Conservation (phyloP, 2,797 vertebrate species). For the Adelosebastes latens region DNA sequence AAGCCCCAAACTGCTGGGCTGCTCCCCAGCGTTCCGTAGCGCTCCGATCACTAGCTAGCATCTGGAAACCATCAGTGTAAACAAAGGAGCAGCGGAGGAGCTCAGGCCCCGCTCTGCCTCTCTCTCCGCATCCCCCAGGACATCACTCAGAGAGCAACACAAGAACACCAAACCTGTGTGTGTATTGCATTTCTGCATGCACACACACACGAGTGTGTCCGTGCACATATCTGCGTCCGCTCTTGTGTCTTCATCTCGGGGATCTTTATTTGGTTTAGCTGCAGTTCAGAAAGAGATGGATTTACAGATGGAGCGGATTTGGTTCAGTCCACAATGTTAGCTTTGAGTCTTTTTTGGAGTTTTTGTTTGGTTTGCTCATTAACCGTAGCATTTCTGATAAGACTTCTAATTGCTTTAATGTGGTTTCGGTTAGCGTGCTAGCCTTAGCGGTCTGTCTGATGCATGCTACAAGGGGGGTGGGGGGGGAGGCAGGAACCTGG, state of each 20-base stretch:
- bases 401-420: constrained; percentile 75
- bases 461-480: constrained; percentile 21
- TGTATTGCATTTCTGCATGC: constrained; percentile 52
- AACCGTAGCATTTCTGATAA: constrained; percentile 77
- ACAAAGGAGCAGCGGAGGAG: constrained; percentile 91
- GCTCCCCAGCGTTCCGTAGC: constrained; percentile 77
- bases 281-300: constrained; percentile 73
- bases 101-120: constrained; percentile 84
- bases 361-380: constrained; percentile 82
- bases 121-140: constrained; percentile 81
- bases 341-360: constrained; percentile 66
- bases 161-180: constrained; percentile 82
- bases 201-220: neutral
- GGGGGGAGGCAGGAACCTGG: constrained; percentile 53
- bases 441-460: constrained; percentile 40
- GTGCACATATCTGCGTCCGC: constrained; percentile 52
- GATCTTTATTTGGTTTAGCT: constrained; percentile 92
- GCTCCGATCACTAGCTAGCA: constrained; percentile 83
- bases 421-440: constrained; percentile 65
- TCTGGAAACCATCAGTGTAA: constrained; percentile 97
- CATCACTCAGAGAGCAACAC: constrained; percentile 85
- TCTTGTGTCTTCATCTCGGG: constrained; percentile 79
- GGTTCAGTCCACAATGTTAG: constrained; percentile 67
- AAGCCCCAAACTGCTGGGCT: constrained; percentile 86
- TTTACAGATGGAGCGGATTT: constrained; percentile 73